Evolutionary conservation across 2,888 invertebrate genomes (phyloP), one percentile per base, ranked within the genome.

Genomic region (Spodoptera picta): DNA sequence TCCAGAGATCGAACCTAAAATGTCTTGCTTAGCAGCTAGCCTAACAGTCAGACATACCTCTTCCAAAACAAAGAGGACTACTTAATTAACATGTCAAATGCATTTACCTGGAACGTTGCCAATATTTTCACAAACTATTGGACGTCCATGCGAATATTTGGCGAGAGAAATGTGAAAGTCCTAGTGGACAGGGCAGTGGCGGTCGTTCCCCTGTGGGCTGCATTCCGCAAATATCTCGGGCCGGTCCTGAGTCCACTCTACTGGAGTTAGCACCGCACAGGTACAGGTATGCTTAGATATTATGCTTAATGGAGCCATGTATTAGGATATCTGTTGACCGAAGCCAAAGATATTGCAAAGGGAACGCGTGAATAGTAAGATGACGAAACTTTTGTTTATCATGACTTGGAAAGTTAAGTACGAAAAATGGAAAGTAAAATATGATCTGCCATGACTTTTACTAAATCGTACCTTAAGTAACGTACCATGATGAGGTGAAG

Each of bases 121-220:
- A 71, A 53, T 10, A 59, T 31, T 14, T 31, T 41, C 12, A 12
- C 24, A 42, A 58, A 48, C 24, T 44, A 19, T 47, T 45, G 62
- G 14, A 49, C 42, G 19, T 42, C 10, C 7, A 56, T 45, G 50
- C 44, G 59, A 55, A 73, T 61, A 67, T 74, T 74, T 69, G 51
- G 72, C 69, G 54, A 69, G 77, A 60, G 77, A 76, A 77, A 75
- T 71, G 79, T 78, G 81, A 79, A 82, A 82, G 82, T 77, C 81
- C 80, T 81, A 63, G 41, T 69, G 78, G 73, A 71, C 71, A 70
- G 81, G 80, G 76, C 80, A 81, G 60, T 36, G 0, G 73, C 72
- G 83, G 83, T 78, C 82, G 56, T 79, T 82, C 65, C 64, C 81
- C 80, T 52, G 71, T 60, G 65, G 41, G 63, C 79, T 59, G 62